These are phyloP conservation scores for Melanotaenia boesemani DNA, from an alignment of 2,797 vertebrate genomes.

Conservation along the genomic window DNA sequence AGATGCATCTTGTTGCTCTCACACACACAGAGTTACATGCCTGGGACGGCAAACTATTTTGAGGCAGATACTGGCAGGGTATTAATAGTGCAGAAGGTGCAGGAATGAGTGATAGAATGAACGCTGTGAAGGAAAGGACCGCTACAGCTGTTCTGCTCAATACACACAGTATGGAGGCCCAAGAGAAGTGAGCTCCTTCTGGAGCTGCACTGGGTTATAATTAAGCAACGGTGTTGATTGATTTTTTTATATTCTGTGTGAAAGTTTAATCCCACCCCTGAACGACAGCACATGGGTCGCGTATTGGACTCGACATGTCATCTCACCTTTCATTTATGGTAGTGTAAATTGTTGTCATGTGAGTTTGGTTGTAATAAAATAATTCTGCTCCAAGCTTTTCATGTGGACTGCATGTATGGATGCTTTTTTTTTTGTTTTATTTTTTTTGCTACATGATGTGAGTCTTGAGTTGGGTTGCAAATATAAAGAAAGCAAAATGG, in stretches of 20 bases:
- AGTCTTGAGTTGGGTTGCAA: not conserved
- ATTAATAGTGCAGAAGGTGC: constrained; percentile 91
- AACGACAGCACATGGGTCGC: not conserved
- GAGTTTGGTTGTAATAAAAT: not conserved
- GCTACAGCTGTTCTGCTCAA: constrained; percentile 84
- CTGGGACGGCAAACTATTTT: constrained; percentile 90
- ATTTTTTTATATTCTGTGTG: not conserved
- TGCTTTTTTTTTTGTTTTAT: not conserved
- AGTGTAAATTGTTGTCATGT: not conserved
- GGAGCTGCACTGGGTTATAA: constrained; percentile 10
- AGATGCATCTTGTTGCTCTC: constrained; percentile 35
- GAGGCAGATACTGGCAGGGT: constrained; percentile 90
- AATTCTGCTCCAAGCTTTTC: not conserved
- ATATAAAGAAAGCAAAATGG: not conserved
- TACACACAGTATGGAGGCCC: constrained; percentile 56
- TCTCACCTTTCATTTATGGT: constrained; percentile 2
- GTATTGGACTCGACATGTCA: not conserved
- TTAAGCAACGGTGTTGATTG: not conserved
- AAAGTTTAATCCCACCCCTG: not conserved
- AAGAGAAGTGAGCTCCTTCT: constrained; percentile 21
- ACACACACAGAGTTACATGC: constrained; percentile 69
- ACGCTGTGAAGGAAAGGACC: constrained; percentile 80
- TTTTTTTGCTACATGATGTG: not conserved
- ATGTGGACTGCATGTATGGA: not conserved
- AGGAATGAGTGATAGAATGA: constrained; percentile 92